Evolutionary conservation across 2,797 vertebrate species (phyloP).

Genomic region (Tapirus indicus): DNA sequence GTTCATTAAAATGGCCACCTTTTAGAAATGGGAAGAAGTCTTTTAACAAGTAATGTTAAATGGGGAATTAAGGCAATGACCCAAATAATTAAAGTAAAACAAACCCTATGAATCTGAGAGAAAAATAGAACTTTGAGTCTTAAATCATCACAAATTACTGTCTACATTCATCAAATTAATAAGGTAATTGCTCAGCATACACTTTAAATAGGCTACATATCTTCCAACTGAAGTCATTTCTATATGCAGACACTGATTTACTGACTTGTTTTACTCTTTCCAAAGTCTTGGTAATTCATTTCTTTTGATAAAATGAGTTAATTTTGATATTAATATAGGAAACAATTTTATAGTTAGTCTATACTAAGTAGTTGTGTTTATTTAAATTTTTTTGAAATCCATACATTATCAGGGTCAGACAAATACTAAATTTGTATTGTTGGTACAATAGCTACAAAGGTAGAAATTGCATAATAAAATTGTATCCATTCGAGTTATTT

Average conservation of each 20-base stretch:
- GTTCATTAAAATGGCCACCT: conserved; percentile 66
- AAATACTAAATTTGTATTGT: background rate
- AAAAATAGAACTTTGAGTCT: conserved; percentile 61
- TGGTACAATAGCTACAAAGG: background rate
- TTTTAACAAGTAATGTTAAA: conserved; percentile 72
- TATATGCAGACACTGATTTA: conserved; percentile 41
- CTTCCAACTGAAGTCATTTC: conserved; percentile 46
- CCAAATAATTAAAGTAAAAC: conserved; percentile 79
- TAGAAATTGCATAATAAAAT: background rate
- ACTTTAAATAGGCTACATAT: conserved; percentile 7
- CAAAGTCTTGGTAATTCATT: background rate
- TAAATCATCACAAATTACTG: conserved; percentile 77
- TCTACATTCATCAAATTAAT: conserved; percentile 76
- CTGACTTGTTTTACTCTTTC: conserved; percentile 29
- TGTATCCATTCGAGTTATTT: background rate
- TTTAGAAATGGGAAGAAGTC: conserved; percentile 59
- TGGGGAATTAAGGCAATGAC: conserved; percentile 79
- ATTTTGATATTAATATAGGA: background rate
- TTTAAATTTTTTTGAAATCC: background rate
- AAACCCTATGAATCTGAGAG: conserved; percentile 54
- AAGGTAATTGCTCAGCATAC: conserved; percentile 22
- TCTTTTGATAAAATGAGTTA: background rate
- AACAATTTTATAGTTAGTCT: background rate
- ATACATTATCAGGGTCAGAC: background rate
- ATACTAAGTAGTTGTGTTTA: background rate